Percentiles rank a stretch among this genome's conserved stretches.
Conservation (phyloP, 2,113 vertebrate species). For the Ptilorrhoa leucosticta region DNA sequence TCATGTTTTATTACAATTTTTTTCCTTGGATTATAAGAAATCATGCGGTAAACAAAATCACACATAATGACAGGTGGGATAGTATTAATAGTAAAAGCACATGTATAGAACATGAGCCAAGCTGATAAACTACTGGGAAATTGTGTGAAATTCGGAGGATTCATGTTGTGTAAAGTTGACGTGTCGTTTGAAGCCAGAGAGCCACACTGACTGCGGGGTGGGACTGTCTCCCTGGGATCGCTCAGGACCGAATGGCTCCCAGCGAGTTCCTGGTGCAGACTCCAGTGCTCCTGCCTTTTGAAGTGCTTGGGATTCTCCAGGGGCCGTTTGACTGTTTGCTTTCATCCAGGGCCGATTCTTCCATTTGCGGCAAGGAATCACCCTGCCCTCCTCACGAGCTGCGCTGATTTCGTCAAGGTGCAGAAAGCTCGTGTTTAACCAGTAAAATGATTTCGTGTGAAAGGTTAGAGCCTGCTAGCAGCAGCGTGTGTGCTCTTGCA, state of each 20-base stretch:
- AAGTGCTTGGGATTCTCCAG: neutral
- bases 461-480: neutral
- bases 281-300: neutral
- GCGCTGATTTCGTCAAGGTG: neutral
- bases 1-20: neutral
- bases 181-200: neutral
- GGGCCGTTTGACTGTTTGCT: neutral
- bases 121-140: neutral
- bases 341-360: neutral
- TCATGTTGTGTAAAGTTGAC: neutral
- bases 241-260: neutral
- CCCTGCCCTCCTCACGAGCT: neutral
- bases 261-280: neutral
- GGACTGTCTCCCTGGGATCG: neutral
- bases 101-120: neutral
- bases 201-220: accelerated
- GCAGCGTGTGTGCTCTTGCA: neutral
- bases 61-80: neutral
- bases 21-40: neutral
- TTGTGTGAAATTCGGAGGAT: neutral
- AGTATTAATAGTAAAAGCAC: neutral
- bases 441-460: neutral
- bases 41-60: neutral
- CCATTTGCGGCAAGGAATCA: neutral
- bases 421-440: neutral